phyloP scores from a whole-genome alignment of 2,888 invertebrate genomes.

The Bruchidius siliquastri region DNA sequence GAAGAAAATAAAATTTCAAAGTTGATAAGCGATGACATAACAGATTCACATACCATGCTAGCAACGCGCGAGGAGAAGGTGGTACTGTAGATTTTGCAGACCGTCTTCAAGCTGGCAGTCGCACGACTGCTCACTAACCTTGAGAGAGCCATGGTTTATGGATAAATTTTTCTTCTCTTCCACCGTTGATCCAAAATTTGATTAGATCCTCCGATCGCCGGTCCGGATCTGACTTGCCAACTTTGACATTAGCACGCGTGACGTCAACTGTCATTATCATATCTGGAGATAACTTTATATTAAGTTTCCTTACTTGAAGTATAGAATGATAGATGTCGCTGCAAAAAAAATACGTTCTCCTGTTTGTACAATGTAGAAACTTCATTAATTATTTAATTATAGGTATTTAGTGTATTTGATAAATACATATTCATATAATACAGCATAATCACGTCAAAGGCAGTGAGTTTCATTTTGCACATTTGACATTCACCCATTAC shows the following conservation, averaged over 20 bases:
- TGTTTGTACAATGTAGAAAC: too few relatives aligned
- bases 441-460: too few relatives aligned
- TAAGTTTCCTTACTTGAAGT: too few relatives aligned
- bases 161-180: not conserved
- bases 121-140: constrained; percentile 29
- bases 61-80: constrained; percentile 22
- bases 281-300: too few relatives aligned
- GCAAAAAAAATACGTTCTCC: too few relatives aligned
- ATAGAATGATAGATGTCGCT: too few relatives aligned
- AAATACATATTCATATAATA: too few relatives aligned
- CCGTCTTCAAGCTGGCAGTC: constrained; percentile 19
- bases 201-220: not conserved
- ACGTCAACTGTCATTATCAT: not conserved
- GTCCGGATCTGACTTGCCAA: not conserved
- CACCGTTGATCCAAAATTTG: not conserved
- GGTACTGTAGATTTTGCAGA: constrained; percentile 25
- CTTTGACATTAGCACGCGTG: not conserved
- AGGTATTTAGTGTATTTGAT: too few relatives aligned
- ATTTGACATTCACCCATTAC: too few relatives aligned
- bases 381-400: too few relatives aligned
- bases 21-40: constrained; percentile 35
- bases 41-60: constrained; percentile 33
- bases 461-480: too few relatives aligned
- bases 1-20: not conserved
- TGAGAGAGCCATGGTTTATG: constrained; percentile 33